These are phyloP conservation scores for Apodemus speciosus DNA, from an alignment of 2,113 vertebrate genomes.

Conservation along the genomic window DNA sequence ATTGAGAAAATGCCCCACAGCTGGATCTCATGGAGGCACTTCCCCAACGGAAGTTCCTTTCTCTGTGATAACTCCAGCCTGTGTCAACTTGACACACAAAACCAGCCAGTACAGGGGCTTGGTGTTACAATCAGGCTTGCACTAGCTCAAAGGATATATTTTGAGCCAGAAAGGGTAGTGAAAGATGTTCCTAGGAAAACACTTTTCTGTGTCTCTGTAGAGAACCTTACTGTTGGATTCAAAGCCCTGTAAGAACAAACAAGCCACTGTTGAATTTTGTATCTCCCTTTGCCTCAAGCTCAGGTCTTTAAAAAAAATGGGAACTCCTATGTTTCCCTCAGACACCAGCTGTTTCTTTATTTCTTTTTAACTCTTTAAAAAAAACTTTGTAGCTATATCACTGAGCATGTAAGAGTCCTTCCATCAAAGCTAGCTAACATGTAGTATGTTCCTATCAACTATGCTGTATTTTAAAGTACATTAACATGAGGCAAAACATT, in stretches of 20 bases:
- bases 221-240: constrained; percentile 4
- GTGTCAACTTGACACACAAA: too few relatives aligned
- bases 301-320: neutral
- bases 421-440: neutral
- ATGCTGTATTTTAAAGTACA: neutral
- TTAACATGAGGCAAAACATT: neutral
- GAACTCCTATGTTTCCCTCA: neutral
- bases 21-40: too few relatives aligned
- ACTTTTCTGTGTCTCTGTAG: constrained; percentile 6
- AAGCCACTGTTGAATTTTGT: neutral
- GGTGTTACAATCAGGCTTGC: neutral
- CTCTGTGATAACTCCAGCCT: too few relatives aligned
- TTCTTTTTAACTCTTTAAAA: neutral
- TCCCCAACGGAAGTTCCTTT: too few relatives aligned
- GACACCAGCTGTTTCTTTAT: neutral
- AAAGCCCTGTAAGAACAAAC: neutral
- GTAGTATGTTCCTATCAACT: neutral
- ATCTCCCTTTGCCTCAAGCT: neutral
- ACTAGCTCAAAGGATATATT: neutral
- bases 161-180: neutral
- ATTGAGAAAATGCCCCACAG: too few relatives aligned
- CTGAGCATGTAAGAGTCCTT: neutral
- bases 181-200: neutral
- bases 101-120: neutral
- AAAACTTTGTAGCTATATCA: neutral